Evolutionary conservation across 2,797 vertebrate species (phyloP).

Genomic region (Heterohyrax brucei): DNA sequence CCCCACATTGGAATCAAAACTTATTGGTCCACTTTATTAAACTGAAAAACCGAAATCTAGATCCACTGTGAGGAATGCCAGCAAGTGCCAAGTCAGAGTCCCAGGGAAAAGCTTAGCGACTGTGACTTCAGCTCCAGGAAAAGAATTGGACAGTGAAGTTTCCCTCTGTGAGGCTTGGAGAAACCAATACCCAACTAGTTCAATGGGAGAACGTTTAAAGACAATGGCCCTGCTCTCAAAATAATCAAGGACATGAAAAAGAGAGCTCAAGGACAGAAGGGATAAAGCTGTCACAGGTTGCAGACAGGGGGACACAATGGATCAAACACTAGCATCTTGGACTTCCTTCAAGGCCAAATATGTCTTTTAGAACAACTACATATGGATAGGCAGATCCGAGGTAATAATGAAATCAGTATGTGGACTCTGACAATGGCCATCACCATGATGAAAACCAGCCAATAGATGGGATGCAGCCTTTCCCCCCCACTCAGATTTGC

Average conservation of each 20-base stretch:
- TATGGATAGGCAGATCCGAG: conserved; percentile 31
- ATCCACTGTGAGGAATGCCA: background rate
- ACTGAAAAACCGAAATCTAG: background rate
- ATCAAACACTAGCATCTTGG: background rate
- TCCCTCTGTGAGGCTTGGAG: conserved; percentile 2
- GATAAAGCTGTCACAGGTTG: background rate
- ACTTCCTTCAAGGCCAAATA: conserved; percentile 53
- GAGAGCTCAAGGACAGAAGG: background rate
- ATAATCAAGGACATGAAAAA: background rate
- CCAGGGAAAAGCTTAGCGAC: background rate
- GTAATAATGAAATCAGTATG: background rate
- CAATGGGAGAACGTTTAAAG: background rate
- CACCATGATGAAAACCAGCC: background rate
- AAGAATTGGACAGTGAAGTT: conserved; percentile 39
- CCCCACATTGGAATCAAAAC: background rate
- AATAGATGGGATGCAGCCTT: background rate
- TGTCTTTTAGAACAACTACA: conserved; percentile 24
- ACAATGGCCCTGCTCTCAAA: background rate
- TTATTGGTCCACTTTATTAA: conserved; percentile 2
- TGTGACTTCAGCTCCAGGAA: background rate
- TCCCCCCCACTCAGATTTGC: conserved; percentile 12
- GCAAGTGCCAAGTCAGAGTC: conserved; percentile 14
- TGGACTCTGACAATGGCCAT: conserved; percentile 23
- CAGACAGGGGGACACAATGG: background rate
- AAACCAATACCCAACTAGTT: conserved; percentile 31